A percentile compares a stretch with the other conserved stretches of the same genome.
Evolutionary conservation across 2,888 invertebrate genomes (phyloP).

Genomic region (Tiliacea citrago): DNA sequence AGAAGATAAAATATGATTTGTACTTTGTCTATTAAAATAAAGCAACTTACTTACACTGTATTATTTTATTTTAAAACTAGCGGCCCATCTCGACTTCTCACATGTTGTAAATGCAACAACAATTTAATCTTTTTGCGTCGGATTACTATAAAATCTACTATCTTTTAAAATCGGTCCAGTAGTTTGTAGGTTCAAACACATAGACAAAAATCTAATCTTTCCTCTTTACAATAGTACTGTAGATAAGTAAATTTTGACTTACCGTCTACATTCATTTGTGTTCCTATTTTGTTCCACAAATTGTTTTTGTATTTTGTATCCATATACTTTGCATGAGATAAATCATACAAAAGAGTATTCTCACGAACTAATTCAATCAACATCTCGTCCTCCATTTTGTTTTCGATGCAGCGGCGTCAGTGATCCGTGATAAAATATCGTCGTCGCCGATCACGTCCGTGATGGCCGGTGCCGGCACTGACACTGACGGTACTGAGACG

Average conservation of each 20-base stretch:
- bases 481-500: too few species aligned
- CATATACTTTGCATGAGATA: slow-evolving; percentile 55
- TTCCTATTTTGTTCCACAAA: slow-evolving; percentile 48
- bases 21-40: slow-evolving; percentile 42
- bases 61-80: slow-evolving; percentile 32
- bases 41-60: slow-evolving; percentile 37
- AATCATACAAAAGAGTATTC: slow-evolving; percentile 58
- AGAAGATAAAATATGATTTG: slow-evolving; percentile 51
- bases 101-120: slow-evolving; percentile 39
- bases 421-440: slow-evolving; percentile 55
- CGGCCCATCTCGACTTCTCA: slow-evolving; percentile 45
- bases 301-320: slow-evolving; percentile 57
- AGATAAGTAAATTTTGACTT: slow-evolving; percentile 33
- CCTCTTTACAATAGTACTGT: slow-evolving; percentile 35
- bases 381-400: slow-evolving; percentile 51
- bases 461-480: too few species aligned
- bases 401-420: slow-evolving; percentile 53
- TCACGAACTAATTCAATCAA: slow-evolving; percentile 37
- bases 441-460: slow-evolving; percentile 45
- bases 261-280: slow-evolving; percentile 35
- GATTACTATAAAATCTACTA: slow-evolving; percentile 30
- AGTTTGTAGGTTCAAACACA: slow-evolving; percentile 35
- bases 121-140: slow-evolving; percentile 39
- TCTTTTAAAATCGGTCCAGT: slow-evolving; percentile 36
- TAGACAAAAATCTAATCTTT: slow-evolving; percentile 32